Percentiles rank a stretch among this genome's conserved stretches.
Evolutionary conservation across 2,888 invertebrate genomes (phyloP).

Genomic region (Dasypolia templi): DNA sequence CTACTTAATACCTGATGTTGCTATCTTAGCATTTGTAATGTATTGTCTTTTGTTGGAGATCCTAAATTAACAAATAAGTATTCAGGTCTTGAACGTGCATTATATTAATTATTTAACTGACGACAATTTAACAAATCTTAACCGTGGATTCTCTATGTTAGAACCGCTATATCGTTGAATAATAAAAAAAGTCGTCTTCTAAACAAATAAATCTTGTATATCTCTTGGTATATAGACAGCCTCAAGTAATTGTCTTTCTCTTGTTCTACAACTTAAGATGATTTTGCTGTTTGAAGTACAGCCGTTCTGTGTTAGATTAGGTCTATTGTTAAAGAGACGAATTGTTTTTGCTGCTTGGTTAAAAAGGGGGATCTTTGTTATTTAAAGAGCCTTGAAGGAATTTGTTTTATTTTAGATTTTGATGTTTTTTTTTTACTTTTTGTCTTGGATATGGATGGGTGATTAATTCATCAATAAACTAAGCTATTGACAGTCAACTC

Average conservation of each 20-base stretch:
- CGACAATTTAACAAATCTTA: neutral
- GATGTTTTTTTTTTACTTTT: too few relatives aligned
- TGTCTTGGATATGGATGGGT: too few relatives aligned
- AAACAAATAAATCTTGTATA: neutral
- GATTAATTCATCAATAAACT: too few relatives aligned
- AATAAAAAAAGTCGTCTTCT: neutral
- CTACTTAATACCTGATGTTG: too few relatives aligned
- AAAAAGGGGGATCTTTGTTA: neutral
- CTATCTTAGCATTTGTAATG: too few relatives aligned
- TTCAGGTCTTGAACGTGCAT: too few relatives aligned
- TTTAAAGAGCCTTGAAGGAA: neutral
- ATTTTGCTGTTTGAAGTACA: constrained; percentile 38
- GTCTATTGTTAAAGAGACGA: constrained; percentile 18
- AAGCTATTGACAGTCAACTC: too few relatives aligned
- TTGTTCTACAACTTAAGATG: constrained; percentile 23
- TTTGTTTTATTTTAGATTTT: neutral
- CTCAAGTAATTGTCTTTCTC: constrained; percentile 9
- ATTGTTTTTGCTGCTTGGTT: constrained; percentile 24
- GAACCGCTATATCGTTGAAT: neutral
- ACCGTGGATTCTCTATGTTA: neutral
- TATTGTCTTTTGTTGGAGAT: too few relatives aligned
- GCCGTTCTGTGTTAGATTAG: constrained; percentile 19
- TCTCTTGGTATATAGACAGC: neutral
- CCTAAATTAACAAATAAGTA: too few relatives aligned
- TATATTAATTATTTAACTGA: too few relatives aligned